These are phyloP conservation scores for Luperina testacea DNA, from an alignment of 2,888 invertebrate species.

Conservation along the genomic window DNA sequence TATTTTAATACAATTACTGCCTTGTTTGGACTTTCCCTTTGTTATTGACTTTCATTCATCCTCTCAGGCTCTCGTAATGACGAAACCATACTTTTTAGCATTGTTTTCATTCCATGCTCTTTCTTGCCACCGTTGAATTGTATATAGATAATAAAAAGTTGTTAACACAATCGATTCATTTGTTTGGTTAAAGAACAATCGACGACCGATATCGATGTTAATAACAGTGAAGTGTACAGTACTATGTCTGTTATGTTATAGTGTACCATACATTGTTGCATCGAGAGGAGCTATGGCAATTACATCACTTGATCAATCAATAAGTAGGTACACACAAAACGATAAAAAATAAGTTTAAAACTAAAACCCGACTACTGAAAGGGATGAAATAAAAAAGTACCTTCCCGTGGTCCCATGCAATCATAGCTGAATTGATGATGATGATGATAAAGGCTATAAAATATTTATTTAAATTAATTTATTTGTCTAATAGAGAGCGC, in stretches of 20 bases:
- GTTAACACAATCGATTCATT: constrained; percentile 10
- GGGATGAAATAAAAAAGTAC: too few species aligned
- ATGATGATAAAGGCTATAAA: too few species aligned
- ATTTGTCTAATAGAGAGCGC: too few species aligned
- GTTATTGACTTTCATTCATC: background rate
- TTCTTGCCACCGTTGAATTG: background rate
- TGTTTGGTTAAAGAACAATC: constrained; percentile 13
- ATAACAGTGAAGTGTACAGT: constrained; percentile 17
- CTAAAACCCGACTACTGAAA: too few species aligned
- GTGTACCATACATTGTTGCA: background rate
- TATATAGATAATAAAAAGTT: background rate
- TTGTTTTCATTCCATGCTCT: background rate
- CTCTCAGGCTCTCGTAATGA: background rate
- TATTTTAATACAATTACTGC: constrained; percentile 11
- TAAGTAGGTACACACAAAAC: background rate
- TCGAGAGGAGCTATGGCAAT: background rate
- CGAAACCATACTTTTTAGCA: background rate
- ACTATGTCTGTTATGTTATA: background rate
- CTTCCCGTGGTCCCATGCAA: too few species aligned
- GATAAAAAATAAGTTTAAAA: too few species aligned
- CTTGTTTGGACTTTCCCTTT: constrained; percentile 16
- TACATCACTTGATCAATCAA: constrained; percentile 15
- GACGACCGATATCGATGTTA: constrained; percentile 10
- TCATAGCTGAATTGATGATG: too few species aligned
- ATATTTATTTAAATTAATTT: too few species aligned